Base-by-base conservation (phyloP, 2,888 invertebrate species). In the Embidobia sp. region DNA sequence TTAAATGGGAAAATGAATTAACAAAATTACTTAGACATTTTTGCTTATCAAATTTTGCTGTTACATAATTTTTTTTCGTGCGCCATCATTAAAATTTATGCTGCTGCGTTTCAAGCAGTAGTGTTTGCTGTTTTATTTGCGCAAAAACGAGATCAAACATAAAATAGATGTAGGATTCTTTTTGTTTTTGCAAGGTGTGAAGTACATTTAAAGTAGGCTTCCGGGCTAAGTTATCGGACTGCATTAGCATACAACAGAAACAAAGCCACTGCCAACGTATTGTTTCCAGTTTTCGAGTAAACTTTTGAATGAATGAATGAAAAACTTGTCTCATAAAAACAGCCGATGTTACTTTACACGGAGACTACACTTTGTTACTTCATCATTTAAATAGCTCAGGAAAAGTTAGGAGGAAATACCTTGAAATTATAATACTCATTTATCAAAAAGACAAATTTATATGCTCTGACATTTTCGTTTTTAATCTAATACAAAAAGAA, bases 221-320 rank as follows among this genome's bases (percentile, higher is more conserved):
- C 61, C 61, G 61, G 57, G 42, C 55, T 61, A 67, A 75, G 53
- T 75, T 67, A 75, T 75, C 61, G 61, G 67, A 33, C 66, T 55
- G 48, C 61, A 75, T 67, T 75, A 75, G 67, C 74, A 75, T 75
- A 75, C 42, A 75, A 29, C 67, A 29, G 35, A 74, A 64, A 73
- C 66, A 74, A 37, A 35, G 57, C 42, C 18, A 37, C 37, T 48
- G 48, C 16, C 44, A 11, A 31, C 44, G 57, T 66, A 74, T 67
- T 74, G 74, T 74, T 74, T 66, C 27, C 51, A 74, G 59, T 66
- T 74, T 66, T 74, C 51, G 35, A 59, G 59, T 35, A 74, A 74
- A 66, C 59, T 80, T 66, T 74, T 55, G n/a, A n/a, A n/a, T n/a
- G n/a, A n/a, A n/a, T 35, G 51, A 66, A 66, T 74, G 73, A 66